Evolutionary conservation across 2,888 invertebrate genomes (phyloP), one percentile per base, ranked within the genome.

Genomic region (Ochropleura plecta): DNA sequence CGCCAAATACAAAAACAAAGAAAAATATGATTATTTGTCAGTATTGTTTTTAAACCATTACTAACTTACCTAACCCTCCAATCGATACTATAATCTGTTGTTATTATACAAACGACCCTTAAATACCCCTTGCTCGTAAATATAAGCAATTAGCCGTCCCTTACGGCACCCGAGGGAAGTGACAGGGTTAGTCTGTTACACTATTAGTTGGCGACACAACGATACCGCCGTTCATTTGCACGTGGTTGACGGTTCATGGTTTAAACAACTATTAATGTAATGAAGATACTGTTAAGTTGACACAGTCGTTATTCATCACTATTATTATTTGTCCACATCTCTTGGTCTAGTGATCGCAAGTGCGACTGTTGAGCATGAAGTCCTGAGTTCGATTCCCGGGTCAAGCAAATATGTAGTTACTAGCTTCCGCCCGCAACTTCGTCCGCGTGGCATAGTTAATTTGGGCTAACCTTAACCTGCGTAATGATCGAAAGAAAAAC

Each of bases 141-240:
- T 78, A 68, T 68, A 68, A 83, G 79, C 79, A 78, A 72, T 73
- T 73, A 83, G 83, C 71, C 40, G 76, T 49, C 67, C 67, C 49
- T 63, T 68, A 78, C 42, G 64, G 64, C 79, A 82, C 79, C 71
- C 64, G n/a, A 4, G 83, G 79, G 79, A 60, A 40, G 44, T 78
- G 83, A 82, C 78, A 68, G 64, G 70, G 51, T 44, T n/a, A 70
- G 53, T 71, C 63, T 71, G 68, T 42, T 40, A 76, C 40, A 73
- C 63, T 64, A 80, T 82, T 83, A 80, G 64, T 65, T 1, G 30
- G 9, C 12, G 67, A 60, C 71, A 68, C 79, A 40, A 78, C 57
- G 70, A 48, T 30, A 53, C 70, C 59, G 40, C 3, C 66, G 67
- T 59, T 60, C 53, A 83, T 80, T 80, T 20, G 30, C 40, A 44